Conservation (phyloP, 2,113 vertebrate species). For the Rhabdomys dilectus region DNA sequence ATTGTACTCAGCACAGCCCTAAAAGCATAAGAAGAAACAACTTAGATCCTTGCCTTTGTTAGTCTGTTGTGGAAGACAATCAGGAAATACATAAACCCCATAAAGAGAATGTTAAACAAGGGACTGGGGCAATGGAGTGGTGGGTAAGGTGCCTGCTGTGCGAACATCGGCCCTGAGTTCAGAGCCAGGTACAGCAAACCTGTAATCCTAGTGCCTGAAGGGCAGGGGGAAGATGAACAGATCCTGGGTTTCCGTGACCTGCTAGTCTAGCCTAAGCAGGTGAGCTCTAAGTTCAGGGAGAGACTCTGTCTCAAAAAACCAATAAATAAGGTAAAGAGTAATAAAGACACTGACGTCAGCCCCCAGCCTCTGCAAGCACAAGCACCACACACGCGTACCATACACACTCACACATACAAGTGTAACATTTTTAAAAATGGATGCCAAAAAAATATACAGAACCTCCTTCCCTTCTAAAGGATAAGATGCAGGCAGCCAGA, state of each 20-base stretch:
- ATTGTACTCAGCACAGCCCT: neutral
- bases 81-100: neutral
- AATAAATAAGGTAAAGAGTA: neutral
- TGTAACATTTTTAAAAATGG: neutral
- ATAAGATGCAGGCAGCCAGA: neutral
- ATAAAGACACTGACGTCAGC: too few species aligned
- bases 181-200: neutral
- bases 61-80: neutral
- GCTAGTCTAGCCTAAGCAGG: neutral
- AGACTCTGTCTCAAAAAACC: neutral
- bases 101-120: neutral
- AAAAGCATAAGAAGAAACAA: neutral
- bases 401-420: neutral
- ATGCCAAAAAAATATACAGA: neutral
- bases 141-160: neutral
- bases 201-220: neutral
- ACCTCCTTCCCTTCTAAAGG: neutral
- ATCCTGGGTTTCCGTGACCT: neutral
- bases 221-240: neutral
- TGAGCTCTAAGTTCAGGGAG: neutral
- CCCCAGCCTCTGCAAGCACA: neutral
- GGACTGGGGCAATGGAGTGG: neutral
- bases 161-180: neutral
- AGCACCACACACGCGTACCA: neutral
- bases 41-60: neutral